Conservation (phyloP, 2,113 vertebrate species). For the Upupa epops region DNA sequence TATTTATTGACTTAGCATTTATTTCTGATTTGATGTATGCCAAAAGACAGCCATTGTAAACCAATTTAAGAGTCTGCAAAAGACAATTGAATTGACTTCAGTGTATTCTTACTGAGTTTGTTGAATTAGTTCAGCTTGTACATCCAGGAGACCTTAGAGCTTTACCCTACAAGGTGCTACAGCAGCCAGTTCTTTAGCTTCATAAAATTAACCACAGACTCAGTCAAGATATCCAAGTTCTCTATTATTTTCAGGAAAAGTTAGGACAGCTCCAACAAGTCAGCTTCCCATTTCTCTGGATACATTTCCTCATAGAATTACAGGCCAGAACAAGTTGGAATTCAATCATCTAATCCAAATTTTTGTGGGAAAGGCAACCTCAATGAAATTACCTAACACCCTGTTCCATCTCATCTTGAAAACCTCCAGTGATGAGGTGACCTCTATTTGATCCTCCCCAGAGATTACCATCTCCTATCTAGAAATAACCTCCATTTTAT, state of each 20-base stretch:
- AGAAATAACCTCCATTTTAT: background rate
- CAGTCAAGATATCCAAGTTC: background rate
- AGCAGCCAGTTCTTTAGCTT: background rate
- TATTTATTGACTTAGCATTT: conserved; percentile 27
- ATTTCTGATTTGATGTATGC: background rate
- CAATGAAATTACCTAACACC: background rate
- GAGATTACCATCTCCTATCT: background rate
- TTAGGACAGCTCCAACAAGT: background rate
- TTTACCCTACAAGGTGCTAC: background rate
- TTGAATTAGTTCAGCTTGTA: background rate
- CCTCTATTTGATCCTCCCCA: background rate
- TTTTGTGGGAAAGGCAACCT: background rate
- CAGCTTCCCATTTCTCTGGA: background rate
- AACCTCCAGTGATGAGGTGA: background rate
- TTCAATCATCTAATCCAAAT: accelerated
- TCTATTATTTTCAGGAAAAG: background rate
- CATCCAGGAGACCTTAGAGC: background rate
- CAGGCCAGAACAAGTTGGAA: background rate
- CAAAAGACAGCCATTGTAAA: conserved; percentile 3
- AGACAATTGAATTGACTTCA: background rate
- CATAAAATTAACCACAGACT: background rate
- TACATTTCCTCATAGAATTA: background rate
- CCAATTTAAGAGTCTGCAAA: background rate
- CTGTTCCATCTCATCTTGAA: background rate
- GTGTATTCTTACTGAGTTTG: background rate